These are phyloP conservation scores for Himantopus leucocephalus DNA, from an alignment of 2,113 vertebrate species.

Conservation along the genomic window DNA sequence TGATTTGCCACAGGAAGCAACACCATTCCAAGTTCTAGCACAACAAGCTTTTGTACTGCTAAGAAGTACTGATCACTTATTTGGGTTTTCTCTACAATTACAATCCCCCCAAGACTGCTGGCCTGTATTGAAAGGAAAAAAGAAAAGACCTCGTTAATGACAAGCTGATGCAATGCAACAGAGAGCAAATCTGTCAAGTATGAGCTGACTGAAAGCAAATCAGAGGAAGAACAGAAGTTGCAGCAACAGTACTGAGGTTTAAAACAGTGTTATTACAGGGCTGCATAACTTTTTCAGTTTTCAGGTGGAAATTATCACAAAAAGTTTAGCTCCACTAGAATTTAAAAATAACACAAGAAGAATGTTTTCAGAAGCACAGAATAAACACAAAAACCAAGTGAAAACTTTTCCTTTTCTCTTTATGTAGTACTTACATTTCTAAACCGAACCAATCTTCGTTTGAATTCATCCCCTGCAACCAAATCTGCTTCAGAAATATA, in stretches of 20 bases:
- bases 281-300: not conserved
- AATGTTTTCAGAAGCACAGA: not conserved
- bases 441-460: constrained; percentile 85
- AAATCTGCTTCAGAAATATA: constrained; percentile 90
- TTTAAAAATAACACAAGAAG: not conserved
- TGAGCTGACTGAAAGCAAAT: not conserved
- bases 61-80: constrained; percentile 87
- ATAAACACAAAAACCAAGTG: not conserved
- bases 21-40: constrained; percentile 88
- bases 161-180: not conserved
- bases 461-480: constrained; percentile 84
- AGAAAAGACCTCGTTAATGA: not conserved
- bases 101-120: constrained; percentile 76
- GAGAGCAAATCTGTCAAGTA: not conserved
- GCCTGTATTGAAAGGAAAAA: constrained; percentile 67
- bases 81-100: constrained; percentile 85
- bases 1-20: constrained; percentile 84
- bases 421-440: constrained; percentile 83
- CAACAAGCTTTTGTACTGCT: constrained; percentile 86
- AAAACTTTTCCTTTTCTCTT: not conserved
- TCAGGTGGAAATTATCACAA: not conserved
- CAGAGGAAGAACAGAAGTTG: not conserved
- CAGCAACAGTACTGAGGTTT: not conserved
- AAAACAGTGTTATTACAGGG: not conserved
- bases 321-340: not conserved